Evolutionary conservation across 2,113 vertebrate species (phyloP).

Genomic region (Geococcyx californianus): DNA sequence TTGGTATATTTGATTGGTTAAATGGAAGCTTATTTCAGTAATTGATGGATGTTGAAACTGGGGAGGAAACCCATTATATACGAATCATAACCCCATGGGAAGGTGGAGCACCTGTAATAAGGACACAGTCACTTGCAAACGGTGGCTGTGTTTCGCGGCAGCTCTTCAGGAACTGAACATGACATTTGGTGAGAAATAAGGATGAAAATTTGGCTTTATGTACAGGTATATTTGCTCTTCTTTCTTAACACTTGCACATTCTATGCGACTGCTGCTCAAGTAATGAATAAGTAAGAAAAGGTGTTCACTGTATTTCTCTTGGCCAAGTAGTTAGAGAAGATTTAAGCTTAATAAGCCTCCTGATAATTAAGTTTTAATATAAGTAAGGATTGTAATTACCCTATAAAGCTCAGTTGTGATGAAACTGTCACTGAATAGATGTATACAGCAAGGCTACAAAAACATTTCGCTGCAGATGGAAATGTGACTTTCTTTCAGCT

Average conservation of each 20-base stretch:
- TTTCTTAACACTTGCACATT: not conserved
- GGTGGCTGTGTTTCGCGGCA: not conserved
- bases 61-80: not conserved
- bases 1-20: not conserved
- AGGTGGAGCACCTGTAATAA: not conserved
- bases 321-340: not conserved
- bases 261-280: not conserved
- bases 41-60: not conserved
- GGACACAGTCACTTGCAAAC: not conserved
- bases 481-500: not conserved
- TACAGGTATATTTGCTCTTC: not conserved
- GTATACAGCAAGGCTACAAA: not conserved
- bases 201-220: not conserved
- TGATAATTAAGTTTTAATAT: not conserved
- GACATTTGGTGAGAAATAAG: not conserved
- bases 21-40: not conserved
- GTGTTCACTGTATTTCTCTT: not conserved
- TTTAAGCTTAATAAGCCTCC: not conserved
- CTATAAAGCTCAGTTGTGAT: not conserved
- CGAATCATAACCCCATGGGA: not conserved
- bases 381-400: not conserved
- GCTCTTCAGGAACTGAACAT: not conserved
- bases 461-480: not conserved
- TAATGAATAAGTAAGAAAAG: not conserved
- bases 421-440: not conserved